These are phyloP conservation scores for Drosophila fulvimacula DNA, from an alignment of 2,888 invertebrate species.

Conservation along the genomic window DNA sequence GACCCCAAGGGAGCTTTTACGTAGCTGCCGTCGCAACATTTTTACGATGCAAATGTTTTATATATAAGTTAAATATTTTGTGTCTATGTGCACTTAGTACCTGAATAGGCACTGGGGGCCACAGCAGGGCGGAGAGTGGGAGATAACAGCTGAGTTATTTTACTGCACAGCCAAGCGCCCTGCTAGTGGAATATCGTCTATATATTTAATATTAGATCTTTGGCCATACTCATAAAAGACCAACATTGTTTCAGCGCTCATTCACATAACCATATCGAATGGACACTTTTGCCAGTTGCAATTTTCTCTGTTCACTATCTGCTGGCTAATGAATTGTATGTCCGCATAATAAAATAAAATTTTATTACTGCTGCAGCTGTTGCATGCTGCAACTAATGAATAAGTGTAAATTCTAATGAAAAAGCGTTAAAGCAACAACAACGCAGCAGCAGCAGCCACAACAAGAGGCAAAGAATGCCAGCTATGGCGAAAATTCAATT, in stretches of 20 bases:
- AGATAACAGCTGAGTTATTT: conserved; percentile 6
- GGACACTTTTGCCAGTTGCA: conserved; percentile 38
- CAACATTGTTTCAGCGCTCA: conserved; percentile 21
- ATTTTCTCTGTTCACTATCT: conserved; percentile 31
- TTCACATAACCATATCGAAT: conserved; percentile 36
- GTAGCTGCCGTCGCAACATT: conserved; percentile 34
- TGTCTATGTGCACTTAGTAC: conserved; percentile 56
- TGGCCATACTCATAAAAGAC: conserved; percentile 9
- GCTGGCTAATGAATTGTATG: conserved; percentile 56
- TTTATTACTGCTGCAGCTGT: conserved; percentile 74
- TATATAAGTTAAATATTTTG: neutral
- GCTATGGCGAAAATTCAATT: conserved; percentile 79
- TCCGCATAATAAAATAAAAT: conserved; percentile 74
- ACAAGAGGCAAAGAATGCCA: conserved; percentile 63
- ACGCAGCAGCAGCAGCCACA: conserved; percentile 21
- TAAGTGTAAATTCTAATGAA: conserved; percentile 79
- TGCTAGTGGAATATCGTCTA: neutral
- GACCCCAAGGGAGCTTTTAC: conserved; percentile 66
- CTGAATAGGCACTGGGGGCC: conserved; percentile 51
- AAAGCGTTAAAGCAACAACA: conserved; percentile 65
- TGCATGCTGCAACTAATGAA: conserved; percentile 78
- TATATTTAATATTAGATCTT: conserved; percentile 3
- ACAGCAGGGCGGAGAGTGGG: neutral
- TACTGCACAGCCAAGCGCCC: neutral
- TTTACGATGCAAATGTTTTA: conserved; percentile 57